These are phyloP conservation scores for Pardalotus punctatus DNA, from an alignment of 2,113 vertebrate species.

Conservation along the genomic window DNA sequence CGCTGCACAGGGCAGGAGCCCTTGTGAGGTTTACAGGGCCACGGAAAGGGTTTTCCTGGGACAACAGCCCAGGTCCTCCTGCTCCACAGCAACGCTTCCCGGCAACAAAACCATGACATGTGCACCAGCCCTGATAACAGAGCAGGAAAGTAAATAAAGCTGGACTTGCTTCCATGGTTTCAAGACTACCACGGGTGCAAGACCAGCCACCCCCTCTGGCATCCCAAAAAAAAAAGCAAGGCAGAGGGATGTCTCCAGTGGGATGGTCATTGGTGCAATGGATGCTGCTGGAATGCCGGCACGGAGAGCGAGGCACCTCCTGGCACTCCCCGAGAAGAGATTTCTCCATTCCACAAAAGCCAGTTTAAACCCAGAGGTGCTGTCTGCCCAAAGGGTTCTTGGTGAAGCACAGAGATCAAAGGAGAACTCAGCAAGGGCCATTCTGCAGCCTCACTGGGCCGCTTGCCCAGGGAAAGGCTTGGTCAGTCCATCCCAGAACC, in stretches of 20 bases:
- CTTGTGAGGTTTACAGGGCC: background rate
- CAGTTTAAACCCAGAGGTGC: background rate
- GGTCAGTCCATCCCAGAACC: background rate
- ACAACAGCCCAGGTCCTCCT: background rate
- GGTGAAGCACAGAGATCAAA: background rate
- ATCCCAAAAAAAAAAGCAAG: background rate
- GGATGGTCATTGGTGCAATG: fast-evolving
- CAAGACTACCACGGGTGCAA: fast-evolving
- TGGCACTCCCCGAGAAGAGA: background rate
- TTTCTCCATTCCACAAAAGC: background rate
- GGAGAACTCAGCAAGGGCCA: background rate
- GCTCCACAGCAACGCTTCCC: background rate
- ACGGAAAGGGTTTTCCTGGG: background rate
- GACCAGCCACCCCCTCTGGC: background rate
- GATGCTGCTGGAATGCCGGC: fast-evolving
- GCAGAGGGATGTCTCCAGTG: background rate
- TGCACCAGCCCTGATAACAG: fast-evolving
- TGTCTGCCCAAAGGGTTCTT: background rate
- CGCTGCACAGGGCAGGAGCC: background rate
- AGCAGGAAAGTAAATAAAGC: background rate
- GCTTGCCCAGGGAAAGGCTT: background rate
- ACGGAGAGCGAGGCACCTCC: background rate
- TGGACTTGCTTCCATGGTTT: background rate
- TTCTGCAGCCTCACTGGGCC: background rate
- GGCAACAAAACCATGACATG: fast-evolving